Percentiles rank a stretch among this genome's conserved stretches.
Evolutionary conservation across 2,888 invertebrate species (phyloP).

Genomic region (Trachelus stipa): DNA sequence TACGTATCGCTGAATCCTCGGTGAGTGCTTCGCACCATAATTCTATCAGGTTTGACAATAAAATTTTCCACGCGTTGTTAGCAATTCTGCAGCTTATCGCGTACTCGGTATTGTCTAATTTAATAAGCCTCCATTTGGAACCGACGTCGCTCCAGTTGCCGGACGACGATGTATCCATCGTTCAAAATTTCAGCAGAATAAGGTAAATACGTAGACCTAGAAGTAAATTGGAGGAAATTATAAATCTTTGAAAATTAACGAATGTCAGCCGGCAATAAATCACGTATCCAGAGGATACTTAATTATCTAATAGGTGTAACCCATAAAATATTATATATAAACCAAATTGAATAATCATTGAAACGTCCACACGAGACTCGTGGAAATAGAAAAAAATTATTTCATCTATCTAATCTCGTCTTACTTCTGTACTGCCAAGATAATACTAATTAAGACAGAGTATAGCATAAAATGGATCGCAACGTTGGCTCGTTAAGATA

Average conservation of each 20-base stretch:
- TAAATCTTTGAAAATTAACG: background rate
- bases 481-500: background rate
- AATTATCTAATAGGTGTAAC: background rate
- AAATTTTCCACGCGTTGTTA: slow-evolving; percentile 28
- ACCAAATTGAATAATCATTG: background rate
- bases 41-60: slow-evolving; percentile 41
- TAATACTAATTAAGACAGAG: background rate
- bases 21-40: slow-evolving; percentile 43
- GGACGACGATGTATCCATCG: background rate
- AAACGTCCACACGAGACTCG: background rate
- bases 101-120: slow-evolving; percentile 31
- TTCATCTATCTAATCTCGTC: background rate
- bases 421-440: background rate
- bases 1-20: slow-evolving; percentile 35
- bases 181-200: background rate
- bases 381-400: background rate
- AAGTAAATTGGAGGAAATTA: background rate
- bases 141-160: background rate
- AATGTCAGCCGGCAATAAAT: background rate
- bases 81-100: slow-evolving; percentile 29
- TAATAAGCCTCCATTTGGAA: slow-evolving; percentile 11
- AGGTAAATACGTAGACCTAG: background rate
- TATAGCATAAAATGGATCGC: background rate
- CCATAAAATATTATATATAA: background rate
- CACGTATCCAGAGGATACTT: background rate